Percentiles rank a stretch among this genome's conserved stretches.
Evolutionary conservation across 2,113 vertebrate species (phyloP).

Genomic region (Leuciscus idus): DNA sequence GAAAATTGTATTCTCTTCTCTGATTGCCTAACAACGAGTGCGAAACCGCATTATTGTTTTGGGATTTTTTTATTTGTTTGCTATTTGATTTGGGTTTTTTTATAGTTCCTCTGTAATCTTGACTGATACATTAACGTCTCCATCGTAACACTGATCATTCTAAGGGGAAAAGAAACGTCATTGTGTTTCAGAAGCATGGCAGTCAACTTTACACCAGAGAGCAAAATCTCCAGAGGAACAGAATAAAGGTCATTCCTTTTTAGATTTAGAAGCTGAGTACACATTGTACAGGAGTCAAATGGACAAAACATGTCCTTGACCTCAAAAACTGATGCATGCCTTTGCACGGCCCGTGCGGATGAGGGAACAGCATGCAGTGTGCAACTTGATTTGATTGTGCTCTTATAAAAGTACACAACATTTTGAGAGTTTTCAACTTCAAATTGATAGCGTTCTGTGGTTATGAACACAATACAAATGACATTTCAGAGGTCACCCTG

Average conservation of each 20-base stretch:
- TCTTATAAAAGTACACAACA: not conserved
- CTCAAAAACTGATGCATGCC: not conserved
- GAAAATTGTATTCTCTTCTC: not conserved
- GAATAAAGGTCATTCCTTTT: not conserved
- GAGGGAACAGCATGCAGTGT: not conserved
- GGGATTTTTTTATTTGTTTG: not conserved
- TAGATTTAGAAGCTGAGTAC: not conserved
- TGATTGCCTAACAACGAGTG: not conserved
- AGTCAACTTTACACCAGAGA: not conserved
- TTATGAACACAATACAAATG: not conserved
- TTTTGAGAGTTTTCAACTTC: not conserved
- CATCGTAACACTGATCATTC: not conserved
- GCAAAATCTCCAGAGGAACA: not conserved
- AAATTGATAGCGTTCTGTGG: not conserved
- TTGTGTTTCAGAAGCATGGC: slow-evolving; percentile 2
- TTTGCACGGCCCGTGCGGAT: not conserved
- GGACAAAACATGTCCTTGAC: slow-evolving; percentile 13
- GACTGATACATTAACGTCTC: slow-evolving; percentile 6
- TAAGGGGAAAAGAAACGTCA: not conserved
- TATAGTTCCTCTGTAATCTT: not conserved
- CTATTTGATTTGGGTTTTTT: not conserved
- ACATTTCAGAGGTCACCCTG: not conserved
- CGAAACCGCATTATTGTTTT: not conserved
- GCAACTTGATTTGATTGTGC: not conserved
- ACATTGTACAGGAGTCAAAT: slow-evolving; percentile 2